A percentile compares a stretch with the other conserved stretches of the same genome.
Conservation (phyloP, 2,797 vertebrate genomes). For the Phylloscopus collybita region DNA sequence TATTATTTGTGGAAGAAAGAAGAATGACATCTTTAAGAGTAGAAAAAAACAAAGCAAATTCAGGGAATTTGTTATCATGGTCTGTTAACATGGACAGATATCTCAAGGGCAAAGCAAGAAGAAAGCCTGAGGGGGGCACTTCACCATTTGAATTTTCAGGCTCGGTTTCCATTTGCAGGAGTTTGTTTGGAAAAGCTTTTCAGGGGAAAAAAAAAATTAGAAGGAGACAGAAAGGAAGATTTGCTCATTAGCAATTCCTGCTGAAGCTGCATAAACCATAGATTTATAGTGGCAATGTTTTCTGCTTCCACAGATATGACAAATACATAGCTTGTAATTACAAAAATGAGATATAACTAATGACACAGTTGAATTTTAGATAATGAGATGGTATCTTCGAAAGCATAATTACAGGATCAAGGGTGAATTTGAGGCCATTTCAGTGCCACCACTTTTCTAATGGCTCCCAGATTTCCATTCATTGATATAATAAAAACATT, state of each 20-base stretch:
- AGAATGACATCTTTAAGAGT: not conserved
- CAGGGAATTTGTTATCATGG: not conserved
- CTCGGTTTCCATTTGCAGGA: not conserved
- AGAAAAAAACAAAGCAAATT: not conserved
- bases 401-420: slow-evolving; percentile 35
- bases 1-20: slow-evolving; percentile 11
- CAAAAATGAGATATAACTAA: slow-evolving; percentile 42
- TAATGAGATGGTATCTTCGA: slow-evolving; percentile 38
- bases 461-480: not conserved
- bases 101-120: not conserved
- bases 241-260: slow-evolving; percentile 13
- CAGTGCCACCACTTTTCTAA: not conserved
- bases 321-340: slow-evolving; percentile 37
- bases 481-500: not conserved
- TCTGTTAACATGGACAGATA: not conserved
- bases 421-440: slow-evolving; percentile 25
- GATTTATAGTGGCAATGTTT: slow-evolving; percentile 39
- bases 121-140: not conserved
- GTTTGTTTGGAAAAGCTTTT: not conserved
- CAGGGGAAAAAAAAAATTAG: not conserved
- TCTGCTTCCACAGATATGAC: slow-evolving; percentile 19
- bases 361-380: slow-evolving; percentile 23
- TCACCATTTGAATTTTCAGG: not conserved
- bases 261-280: slow-evolving; percentile 23
- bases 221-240: not conserved